These are phyloP conservation scores for Pycnonotus jocosus DNA, from an alignment of 2,113 vertebrate species.

Conservation along the genomic window DNA sequence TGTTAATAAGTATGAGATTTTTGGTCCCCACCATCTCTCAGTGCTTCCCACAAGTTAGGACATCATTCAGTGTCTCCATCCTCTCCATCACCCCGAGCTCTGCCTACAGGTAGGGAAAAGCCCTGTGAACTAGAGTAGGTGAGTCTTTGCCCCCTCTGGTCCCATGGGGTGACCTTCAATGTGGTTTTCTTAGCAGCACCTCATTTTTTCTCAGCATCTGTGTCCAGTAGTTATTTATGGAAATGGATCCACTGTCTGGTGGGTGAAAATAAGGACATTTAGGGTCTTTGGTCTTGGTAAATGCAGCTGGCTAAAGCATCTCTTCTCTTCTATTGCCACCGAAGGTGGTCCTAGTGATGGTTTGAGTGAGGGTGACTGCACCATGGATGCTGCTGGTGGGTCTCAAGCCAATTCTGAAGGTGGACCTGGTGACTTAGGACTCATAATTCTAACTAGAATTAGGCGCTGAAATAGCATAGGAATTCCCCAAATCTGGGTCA, in stretches of 20 bases:
- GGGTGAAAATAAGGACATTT: neutral
- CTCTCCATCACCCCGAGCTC: constrained; percentile 31
- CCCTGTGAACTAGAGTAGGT: constrained; percentile 59
- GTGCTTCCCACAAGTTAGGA: constrained; percentile 23
- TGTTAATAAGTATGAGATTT: constrained; percentile 63
- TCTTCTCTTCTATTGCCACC: neutral
- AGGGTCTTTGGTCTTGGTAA: neutral
- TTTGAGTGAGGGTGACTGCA: neutral
- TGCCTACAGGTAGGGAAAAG: constrained; percentile 66
- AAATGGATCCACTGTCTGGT: neutral
- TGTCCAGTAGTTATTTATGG: neutral
- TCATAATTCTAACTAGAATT: neutral
- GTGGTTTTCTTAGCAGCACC: neutral
- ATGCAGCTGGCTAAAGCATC: neutral
- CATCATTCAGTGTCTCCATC: constrained; percentile 51
- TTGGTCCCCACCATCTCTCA: neutral
- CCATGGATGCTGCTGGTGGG: fast-evolving
- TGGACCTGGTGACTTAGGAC: neutral
- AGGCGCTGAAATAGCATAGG: neutral
- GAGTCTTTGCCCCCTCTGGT: neutral
- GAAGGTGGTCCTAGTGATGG: neutral
- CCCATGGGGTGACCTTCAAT: neutral
- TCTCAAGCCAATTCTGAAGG: neutral
- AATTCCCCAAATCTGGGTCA: neutral
- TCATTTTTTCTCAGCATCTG: neutral